Base-by-base conservation (phyloP, 2,888 invertebrate genomes). In the Heliconius aoede region DNA sequence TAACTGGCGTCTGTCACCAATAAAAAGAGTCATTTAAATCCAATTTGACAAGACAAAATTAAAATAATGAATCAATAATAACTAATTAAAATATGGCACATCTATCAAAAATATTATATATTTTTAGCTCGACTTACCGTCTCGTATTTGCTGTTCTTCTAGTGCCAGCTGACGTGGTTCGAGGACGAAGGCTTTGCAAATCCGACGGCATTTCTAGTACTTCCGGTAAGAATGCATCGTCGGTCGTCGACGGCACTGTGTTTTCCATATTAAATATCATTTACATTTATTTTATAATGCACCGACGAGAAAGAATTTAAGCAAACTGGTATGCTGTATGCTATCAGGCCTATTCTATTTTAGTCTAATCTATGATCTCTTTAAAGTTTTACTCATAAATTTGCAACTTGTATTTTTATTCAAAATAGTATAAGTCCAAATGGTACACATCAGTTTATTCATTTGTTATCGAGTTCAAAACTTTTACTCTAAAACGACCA, bases 211-310 rank as follows among this genome's bases (percentile, higher is more conserved):
- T 85, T 69, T 92, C 93, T 1, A 87, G 89, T 21, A 89, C 88
- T 86, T 94, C 94, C 5, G 93, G 92, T 73, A 94, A 82, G 84
- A 94, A 94, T 21, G 94, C 93, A 78, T 94, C 94, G 80, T 94
- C 94, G 4, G 86, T 89, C 18, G 90, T 87, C 60, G 94, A 93
- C 58, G 90, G 86, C 74, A 90, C 93, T 90, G 64, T n/a, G 58
- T 61, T 55, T 64, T 36, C 61, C 24, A 73, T 67, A n/a, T 28
- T 61, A 69, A 69, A 46, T 51, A 9, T 61, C 18, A 30, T 26
- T 58, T 40, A 9, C 4, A 61, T 21, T 18, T 55, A 11, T 51
- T n/a, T n/a, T 55, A 2, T 69, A 30, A 68, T 7, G 15, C 5
- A 15, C 1, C 24, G 46, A n/a, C 7, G 36, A 11, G 26, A 7